Percentiles rank a stretch among this genome's conserved stretches.
Evolutionary conservation across 1,140 invertebrate genomes (phyloP).

Genomic region (Portunus trituberculatus): DNA sequence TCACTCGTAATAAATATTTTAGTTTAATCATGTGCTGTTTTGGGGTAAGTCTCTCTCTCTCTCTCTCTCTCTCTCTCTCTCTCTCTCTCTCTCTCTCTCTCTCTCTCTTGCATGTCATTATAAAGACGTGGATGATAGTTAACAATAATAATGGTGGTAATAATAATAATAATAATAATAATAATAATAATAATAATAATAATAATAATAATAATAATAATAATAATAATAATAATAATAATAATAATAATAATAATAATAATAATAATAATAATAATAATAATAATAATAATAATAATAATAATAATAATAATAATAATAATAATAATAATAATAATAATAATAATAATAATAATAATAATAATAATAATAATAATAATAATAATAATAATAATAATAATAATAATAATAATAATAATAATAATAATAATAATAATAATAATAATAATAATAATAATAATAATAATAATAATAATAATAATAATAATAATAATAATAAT

Average conservation of each 20-base stretch:
- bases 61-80: too few species aligned
- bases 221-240: slow-evolving; percentile 43
- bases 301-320: slow-evolving; percentile 40
- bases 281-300: slow-evolving; percentile 38
- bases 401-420: slow-evolving; percentile 35
- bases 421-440: slow-evolving; percentile 38
- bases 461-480: slow-evolving; percentile 43
- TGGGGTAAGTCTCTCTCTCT: too few species aligned
- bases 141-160: slow-evolving; percentile 16
- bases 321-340: slow-evolving; percentile 43
- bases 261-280: slow-evolving; percentile 38
- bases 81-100: too few species aligned
- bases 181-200: slow-evolving; percentile 43
- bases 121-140: neutral
- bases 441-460: slow-evolving; percentile 43
- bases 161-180: slow-evolving; percentile 41
- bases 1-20: too few species aligned
- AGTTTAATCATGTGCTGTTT: too few species aligned
- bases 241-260: slow-evolving; percentile 43
- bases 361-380: slow-evolving; percentile 2
- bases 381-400: slow-evolving; percentile 38
- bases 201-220: slow-evolving; percentile 43
- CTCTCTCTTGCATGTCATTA: too few species aligned
- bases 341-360: slow-evolving; percentile 38
- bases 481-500: slow-evolving; percentile 43